These are phyloP conservation scores for Epicampocera succincta DNA, from an alignment of 2,888 invertebrate species.

Conservation along the genomic window DNA sequence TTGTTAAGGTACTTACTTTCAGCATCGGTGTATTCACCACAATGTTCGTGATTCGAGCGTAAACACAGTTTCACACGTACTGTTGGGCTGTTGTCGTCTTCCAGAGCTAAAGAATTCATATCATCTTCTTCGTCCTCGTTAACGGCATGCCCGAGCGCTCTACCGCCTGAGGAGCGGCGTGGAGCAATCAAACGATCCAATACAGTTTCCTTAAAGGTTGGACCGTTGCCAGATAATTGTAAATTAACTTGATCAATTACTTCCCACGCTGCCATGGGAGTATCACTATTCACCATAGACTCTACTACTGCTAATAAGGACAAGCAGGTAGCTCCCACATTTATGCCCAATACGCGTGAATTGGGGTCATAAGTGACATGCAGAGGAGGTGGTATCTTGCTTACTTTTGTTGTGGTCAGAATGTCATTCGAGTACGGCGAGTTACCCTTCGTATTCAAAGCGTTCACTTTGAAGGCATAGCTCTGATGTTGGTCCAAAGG, in stretches of 20 bases:
- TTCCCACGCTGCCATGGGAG: constrained; percentile 85
- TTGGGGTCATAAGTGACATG: constrained; percentile 92
- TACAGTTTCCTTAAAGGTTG: constrained; percentile 87
- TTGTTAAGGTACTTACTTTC: constrained; percentile 86
- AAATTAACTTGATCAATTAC: constrained; percentile 88
- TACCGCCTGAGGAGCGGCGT: constrained; percentile 82
- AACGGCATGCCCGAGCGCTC: constrained; percentile 82
- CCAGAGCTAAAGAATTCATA: constrained; percentile 84
- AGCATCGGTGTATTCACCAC: constrained; percentile 92
- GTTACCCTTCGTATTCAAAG: constrained; percentile 92
- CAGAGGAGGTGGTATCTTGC: constrained; percentile 90
- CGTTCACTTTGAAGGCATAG: constrained; percentile 94
- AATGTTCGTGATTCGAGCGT: constrained; percentile 89
- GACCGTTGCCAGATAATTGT: constrained; percentile 86
- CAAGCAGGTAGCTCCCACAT: constrained; percentile 90
- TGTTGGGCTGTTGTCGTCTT: constrained; percentile 84
- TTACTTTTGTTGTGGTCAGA: constrained; percentile 90
- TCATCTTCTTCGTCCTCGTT: constrained; percentile 78
- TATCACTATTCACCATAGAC: constrained; percentile 84
- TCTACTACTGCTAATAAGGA: constrained; percentile 90
- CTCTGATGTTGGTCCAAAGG: constrained; percentile 92
- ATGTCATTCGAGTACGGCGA: constrained; percentile 94
- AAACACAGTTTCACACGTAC: constrained; percentile 92
- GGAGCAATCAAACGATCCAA: constrained; percentile 85
- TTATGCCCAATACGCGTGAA: constrained; percentile 89